Evolutionary conservation across 2,888 invertebrate species (phyloP).

Genomic region (Calameuta filiformis): DNA sequence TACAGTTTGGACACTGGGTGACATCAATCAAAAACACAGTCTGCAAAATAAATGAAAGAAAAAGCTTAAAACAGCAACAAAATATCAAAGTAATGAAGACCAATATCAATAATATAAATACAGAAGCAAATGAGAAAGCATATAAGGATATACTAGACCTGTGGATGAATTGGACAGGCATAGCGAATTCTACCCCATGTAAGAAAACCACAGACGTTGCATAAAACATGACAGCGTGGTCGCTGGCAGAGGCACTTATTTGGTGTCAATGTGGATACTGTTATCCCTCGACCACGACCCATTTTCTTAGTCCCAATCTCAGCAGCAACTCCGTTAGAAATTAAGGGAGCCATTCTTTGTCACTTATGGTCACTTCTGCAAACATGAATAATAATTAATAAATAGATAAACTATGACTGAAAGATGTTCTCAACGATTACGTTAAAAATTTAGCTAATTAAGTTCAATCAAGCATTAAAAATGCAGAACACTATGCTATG

Average conservation of each 20-base stretch:
- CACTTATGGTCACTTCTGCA: not conserved
- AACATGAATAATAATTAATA: not conserved
- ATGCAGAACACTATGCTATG: not conserved
- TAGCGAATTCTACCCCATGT: slow-evolving; percentile 38
- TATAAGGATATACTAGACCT: slow-evolving; percentile 27
- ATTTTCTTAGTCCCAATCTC: not conserved
- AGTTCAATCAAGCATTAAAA: not conserved
- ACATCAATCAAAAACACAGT: slow-evolving; percentile 69
- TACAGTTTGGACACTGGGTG: slow-evolving; percentile 68
- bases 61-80: not conserved
- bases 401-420: not conserved
- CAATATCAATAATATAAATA: not conserved
- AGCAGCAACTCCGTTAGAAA: not conserved
- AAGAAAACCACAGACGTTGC: slow-evolving; percentile 40
- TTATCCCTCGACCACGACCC: slow-evolving; percentile 21
- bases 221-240: slow-evolving; percentile 33
- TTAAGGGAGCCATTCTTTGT: not conserved
- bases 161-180: slow-evolving; percentile 38
- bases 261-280: not conserved
- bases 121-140: not conserved
- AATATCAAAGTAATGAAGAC: not conserved
- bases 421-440: not conserved
- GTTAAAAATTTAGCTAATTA: not conserved
- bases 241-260: slow-evolving; percentile 38
- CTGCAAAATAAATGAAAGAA: slow-evolving; percentile 54